Conservation (phyloP, 2,888 invertebrate genomes). For the Plebejus melissa region DNA sequence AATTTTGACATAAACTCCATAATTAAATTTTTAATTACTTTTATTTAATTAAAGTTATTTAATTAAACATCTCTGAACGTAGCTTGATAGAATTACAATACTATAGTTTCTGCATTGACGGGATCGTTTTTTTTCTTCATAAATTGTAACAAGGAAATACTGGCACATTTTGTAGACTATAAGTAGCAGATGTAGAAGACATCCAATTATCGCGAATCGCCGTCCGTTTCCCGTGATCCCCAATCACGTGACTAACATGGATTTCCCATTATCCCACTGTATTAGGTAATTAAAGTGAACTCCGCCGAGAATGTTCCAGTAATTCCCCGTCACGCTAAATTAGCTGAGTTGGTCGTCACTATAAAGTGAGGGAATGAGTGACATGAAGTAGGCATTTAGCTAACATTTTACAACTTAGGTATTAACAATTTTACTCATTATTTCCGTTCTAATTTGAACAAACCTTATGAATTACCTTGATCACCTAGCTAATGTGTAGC, state of each 20-base stretch:
- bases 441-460: too few relatives aligned
- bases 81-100: too few relatives aligned
- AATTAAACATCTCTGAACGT: too few relatives aligned
- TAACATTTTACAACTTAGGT: too few relatives aligned
- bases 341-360: background rate
- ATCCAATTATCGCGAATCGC: background rate
- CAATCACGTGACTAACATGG: slow-evolving; percentile 14
- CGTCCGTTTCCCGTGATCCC: background rate
- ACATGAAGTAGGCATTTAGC: too few relatives aligned
- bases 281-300: slow-evolving; percentile 5
- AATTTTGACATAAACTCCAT: too few relatives aligned
- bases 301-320: background rate
- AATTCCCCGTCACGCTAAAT: slow-evolving; percentile 5
- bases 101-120: too few relatives aligned
- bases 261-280: slow-evolving; percentile 5
- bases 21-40: too few relatives aligned
- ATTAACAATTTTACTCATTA: too few relatives aligned
- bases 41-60: too few relatives aligned
- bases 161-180: background rate
- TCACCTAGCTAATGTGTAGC: too few relatives aligned
- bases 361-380: background rate
- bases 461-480: too few relatives aligned
- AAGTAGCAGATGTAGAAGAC: background rate
- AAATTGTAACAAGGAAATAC: background rate
- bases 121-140: background rate